These are phyloP conservation scores for Pelodytes ibericus DNA, from an alignment of 2,797 vertebrate species.

Conservation along the genomic window DNA sequence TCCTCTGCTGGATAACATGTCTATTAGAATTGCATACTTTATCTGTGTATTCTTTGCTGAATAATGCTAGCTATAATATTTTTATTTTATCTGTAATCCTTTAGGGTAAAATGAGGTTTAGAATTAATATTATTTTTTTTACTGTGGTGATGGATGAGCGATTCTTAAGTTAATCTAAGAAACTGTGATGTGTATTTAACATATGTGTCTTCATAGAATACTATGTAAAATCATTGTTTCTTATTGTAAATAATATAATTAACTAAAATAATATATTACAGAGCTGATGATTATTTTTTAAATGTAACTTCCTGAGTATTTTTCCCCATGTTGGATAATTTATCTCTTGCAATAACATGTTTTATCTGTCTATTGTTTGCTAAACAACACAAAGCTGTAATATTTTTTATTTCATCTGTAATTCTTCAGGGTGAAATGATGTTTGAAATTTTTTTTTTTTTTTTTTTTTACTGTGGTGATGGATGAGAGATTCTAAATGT, in stretches of 20 bases:
- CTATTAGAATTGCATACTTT: constrained; percentile 59
- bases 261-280: not conserved
- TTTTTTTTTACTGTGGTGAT: constrained; percentile 73
- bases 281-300: too few species aligned
- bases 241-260: not conserved
- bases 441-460: constrained; percentile 66
- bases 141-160: too few species aligned
- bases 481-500: constrained; percentile 68
- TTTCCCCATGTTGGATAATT: constrained; percentile 29
- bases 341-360: constrained; percentile 44
- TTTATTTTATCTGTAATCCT: constrained; percentile 80
- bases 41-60: constrained; percentile 78
- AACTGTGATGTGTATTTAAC: not conserved
- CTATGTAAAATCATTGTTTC: not conserved
- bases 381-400: constrained; percentile 80
- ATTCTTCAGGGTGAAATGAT: constrained; percentile 72
- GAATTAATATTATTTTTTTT: too few species aligned
- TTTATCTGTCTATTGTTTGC: constrained; percentile 77
- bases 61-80: constrained; percentile 78
- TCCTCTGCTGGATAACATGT: too few species aligned
- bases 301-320: too few species aligned
- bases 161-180: too few species aligned
- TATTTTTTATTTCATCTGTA: constrained; percentile 77
- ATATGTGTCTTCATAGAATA: not conserved
- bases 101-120: too few species aligned